A percentile compares a stretch with the other conserved stretches of the same genome.
phyloP scores from a whole-genome alignment of 53 echinoderm and acorn worm species.

The Temnopleurus reevesii region DNA sequence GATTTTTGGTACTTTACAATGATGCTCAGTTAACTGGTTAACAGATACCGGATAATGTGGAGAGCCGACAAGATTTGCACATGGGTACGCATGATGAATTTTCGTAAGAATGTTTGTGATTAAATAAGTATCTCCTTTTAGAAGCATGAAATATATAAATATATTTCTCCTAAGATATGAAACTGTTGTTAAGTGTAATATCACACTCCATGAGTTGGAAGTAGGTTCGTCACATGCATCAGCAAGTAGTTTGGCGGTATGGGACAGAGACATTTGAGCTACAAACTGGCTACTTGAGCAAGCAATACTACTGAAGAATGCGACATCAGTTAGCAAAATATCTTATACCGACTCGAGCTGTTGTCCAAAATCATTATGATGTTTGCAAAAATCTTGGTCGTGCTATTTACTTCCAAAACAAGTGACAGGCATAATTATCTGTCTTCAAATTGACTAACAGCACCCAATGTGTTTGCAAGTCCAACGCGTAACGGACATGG shows the following conservation, averaged over 20 bases:
- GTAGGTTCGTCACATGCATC: background rate
- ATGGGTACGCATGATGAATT: too few relatives aligned
- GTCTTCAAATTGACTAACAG: conserved; percentile 51
- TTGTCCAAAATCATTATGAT: conserved; percentile 62
- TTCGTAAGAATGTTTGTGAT: too few relatives aligned
- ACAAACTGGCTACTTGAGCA: background rate
- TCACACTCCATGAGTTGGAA: background rate
- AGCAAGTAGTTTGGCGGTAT: background rate
- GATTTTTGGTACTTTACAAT: too few relatives aligned
- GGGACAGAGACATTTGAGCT: background rate
- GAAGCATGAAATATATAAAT: too few relatives aligned
- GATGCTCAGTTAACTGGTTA: too few relatives aligned
- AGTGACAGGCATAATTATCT: conserved; percentile 61
- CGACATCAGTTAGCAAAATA: conserved; percentile 38
- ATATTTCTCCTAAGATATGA: too few relatives aligned
- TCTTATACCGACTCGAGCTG: conserved; percentile 22
- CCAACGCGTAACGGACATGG: conserved; percentile 34
- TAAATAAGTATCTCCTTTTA: too few relatives aligned
- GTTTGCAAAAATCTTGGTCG: conserved; percentile 55
- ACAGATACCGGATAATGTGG: too few relatives aligned
- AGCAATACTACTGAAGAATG: background rate
- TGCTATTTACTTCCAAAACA: conserved; percentile 59
- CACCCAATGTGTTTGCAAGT: conserved; percentile 52
- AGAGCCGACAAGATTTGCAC: too few relatives aligned
- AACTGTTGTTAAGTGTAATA: too few relatives aligned